A percentile compares a stretch with the other conserved stretches of the same genome.
Evolutionary conservation across 2,888 invertebrate genomes (phyloP).

Genomic region (Penaeus monodon): DNA sequence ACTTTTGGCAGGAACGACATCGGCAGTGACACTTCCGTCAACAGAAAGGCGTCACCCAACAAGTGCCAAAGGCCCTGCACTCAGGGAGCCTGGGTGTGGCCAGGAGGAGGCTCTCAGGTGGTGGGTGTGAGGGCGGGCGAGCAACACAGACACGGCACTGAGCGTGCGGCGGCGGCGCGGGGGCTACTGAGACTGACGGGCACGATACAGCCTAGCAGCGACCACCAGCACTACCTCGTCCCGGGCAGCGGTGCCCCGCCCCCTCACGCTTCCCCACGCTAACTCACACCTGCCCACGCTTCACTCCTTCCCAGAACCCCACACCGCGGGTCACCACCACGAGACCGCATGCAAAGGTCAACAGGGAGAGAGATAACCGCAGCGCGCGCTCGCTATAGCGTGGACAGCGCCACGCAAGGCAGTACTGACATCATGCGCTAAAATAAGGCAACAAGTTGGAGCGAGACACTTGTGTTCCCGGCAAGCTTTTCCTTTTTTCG

Average conservation of each 20-base stretch:
- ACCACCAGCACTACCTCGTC: constrained; percentile 11
- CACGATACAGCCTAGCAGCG: constrained; percentile 10
- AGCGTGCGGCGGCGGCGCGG: constrained; percentile 43
- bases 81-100: constrained; percentile 19
- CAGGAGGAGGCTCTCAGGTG: constrained; percentile 50
- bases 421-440: too few species aligned
- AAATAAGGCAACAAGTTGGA: too few species aligned
- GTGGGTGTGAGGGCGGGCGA: constrained; percentile 59
- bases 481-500: too few species aligned
- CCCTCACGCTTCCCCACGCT: constrained; percentile 14
- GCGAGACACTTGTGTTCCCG: too few species aligned
- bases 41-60: constrained; percentile 19
- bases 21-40: constrained; percentile 17
- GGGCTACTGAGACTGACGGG: constrained; percentile 48
- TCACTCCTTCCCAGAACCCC: not conserved
- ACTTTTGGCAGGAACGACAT: constrained; percentile 25
- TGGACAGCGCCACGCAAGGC: too few species aligned
- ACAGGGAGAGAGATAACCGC: too few species aligned
- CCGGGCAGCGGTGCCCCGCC: constrained; percentile 28
- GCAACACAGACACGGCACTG: constrained; percentile 33
- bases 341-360: not conserved
- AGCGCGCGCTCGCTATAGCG: too few species aligned
- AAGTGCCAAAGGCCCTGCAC: constrained; percentile 9
- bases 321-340: constrained; percentile 22
- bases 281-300: constrained; percentile 24